These are phyloP conservation scores for Erythrocercus mccallii DNA, from an alignment of 2,113 vertebrate species.

Conservation along the genomic window DNA sequence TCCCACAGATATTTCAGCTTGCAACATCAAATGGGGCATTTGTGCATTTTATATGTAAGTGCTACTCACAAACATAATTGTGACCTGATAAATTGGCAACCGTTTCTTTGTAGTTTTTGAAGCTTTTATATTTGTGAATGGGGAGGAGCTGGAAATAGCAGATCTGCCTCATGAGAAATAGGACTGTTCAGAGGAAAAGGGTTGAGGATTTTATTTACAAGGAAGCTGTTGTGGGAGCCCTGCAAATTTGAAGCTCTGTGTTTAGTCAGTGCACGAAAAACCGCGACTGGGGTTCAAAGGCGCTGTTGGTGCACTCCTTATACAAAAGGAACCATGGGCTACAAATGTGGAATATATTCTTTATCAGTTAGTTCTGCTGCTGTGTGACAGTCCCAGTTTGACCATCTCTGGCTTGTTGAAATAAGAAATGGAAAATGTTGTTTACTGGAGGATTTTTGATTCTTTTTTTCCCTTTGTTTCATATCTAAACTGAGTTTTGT, in stretches of 20 bases:
- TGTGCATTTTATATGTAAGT: neutral
- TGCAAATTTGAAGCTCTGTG: neutral
- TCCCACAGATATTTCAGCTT: neutral
- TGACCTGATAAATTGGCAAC: neutral
- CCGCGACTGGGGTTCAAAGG: neutral
- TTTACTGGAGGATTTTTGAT: neutral
- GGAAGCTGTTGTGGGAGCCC: neutral
- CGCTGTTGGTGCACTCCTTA: neutral
- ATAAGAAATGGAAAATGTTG: neutral
- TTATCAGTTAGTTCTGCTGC: neutral
- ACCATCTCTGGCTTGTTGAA: neutral
- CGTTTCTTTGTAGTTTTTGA: neutral
- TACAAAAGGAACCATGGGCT: neutral
- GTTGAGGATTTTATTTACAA: neutral
- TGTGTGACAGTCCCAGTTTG: neutral
- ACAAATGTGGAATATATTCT: neutral
- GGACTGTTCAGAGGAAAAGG: neutral
- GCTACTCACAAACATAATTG: neutral
- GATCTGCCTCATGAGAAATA: neutral
- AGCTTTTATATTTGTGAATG: neutral
- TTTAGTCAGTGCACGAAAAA: neutral
- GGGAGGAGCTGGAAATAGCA: neutral
- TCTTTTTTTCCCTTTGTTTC: neutral
- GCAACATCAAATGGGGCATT: neutral
- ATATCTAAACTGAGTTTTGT: neutral